Evolutionary conservation across 2,113 vertebrate species (phyloP).

Genomic region (Bufo bufo): DNA sequence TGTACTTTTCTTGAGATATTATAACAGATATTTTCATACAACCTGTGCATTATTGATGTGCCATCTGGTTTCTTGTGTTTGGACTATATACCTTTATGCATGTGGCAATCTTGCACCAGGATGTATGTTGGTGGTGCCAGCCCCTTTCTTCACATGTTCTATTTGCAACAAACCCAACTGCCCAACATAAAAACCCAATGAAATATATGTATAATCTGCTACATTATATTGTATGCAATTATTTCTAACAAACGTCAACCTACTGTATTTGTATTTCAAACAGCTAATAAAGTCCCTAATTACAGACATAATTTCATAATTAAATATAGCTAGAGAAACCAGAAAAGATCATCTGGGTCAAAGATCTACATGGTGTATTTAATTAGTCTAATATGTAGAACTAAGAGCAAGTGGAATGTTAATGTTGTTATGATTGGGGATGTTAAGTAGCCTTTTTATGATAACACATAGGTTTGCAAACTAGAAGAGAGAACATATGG

Average conservation of each 20-base stretch:
- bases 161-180: too few species aligned
- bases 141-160: too few species aligned
- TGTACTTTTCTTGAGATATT: too few species aligned
- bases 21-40: too few species aligned
- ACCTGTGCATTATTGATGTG: too few species aligned
- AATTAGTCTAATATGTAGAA: conserved; percentile 2
- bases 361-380: too few species aligned
- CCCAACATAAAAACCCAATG: too few species aligned
- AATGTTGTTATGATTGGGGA: not conserved
- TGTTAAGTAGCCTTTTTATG: not conserved
- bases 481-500: not conserved
- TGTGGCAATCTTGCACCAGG: too few species aligned
- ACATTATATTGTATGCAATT: not conserved
- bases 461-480: not conserved
- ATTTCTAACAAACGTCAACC: not conserved
- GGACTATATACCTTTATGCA: too few species aligned
- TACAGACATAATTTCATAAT: not conserved
- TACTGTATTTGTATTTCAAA: not conserved
- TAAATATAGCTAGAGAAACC: conserved; percentile 7
- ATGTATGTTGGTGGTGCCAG: too few species aligned
- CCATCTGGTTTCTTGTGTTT: too few species aligned
- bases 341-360: not conserved
- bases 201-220: too few species aligned
- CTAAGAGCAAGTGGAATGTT: not conserved
- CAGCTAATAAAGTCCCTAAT: conserved; percentile 1